Evolutionary conservation across 2,888 invertebrate genomes (phyloP).

Genomic region (Anthophora plumipes): DNA sequence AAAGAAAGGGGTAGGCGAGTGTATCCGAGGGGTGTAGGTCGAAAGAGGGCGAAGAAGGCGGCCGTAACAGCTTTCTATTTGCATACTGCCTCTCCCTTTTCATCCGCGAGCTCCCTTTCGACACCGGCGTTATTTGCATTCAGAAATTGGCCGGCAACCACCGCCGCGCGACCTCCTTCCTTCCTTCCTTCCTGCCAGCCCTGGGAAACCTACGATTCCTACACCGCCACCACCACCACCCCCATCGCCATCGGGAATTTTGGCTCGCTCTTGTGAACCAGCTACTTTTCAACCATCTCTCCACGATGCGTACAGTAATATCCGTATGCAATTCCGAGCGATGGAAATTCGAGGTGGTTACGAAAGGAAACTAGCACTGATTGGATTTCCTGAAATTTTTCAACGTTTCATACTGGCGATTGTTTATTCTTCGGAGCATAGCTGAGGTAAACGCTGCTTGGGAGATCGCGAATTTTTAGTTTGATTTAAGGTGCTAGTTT

Average conservation of each 20-base stretch:
- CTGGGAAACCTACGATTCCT: not conserved
- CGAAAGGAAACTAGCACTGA: no score
- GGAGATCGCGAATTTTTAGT: no score
- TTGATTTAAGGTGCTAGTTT: no score
- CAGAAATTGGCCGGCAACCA: conserved; percentile 83
- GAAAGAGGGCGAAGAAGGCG: conserved; percentile 72
- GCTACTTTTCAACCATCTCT: no score
- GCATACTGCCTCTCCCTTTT: conserved; percentile 80
- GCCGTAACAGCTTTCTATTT: conserved; percentile 84
- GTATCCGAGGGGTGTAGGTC: conserved; percentile 69
- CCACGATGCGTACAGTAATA: not conserved
- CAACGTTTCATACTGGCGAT: no score
- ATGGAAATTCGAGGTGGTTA: no score
- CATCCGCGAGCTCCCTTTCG: conserved; percentile 78
- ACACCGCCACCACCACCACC: not conserved
- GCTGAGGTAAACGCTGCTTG: no score
- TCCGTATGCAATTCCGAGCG: no score
- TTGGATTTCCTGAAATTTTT: no score
- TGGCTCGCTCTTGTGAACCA: not conserved
- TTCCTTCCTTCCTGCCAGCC: conserved; percentile 64
- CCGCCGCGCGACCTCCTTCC: conserved; percentile 78
- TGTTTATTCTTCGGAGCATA: no score
- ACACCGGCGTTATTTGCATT: conserved; percentile 84
- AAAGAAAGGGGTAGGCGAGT: conserved; percentile 63
- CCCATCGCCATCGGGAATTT: not conserved